Evolutionary conservation across 2,888 invertebrate genomes (phyloP), one percentile per base, ranked within the genome.

Genomic region (Odontocerum albicorne): DNA sequence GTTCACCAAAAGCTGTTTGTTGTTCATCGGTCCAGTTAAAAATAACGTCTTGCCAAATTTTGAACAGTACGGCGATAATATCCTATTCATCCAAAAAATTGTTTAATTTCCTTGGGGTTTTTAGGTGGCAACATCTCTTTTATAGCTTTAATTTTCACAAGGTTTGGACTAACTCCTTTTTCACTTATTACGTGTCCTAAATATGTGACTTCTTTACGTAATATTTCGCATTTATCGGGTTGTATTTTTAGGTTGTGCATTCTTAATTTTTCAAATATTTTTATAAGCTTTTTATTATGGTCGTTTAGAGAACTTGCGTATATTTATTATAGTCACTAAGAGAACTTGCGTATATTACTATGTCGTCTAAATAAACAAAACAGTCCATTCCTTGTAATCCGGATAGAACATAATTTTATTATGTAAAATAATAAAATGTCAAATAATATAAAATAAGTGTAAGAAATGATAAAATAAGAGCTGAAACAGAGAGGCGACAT

Each of bases 341-440:
- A 6, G 59, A 60, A 16, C 43, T 50, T 0, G 63, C 64, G 36
- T 63, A 66, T 1, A 68, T 61, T 2, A 68, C 65, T 1, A 69
- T 64, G 47, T 68, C 70, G 49, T 70, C 69, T 6, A 69, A 22
- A 43, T 68, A 69, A 0, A 68, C 65, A 4, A 68, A 59, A 44
- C 67, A 69, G 59, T 66, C 63, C 3, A 63, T 54, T 0, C 66
- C 66, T 60, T 65, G 65, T 13, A 70, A 36, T 3, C 68, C 69
- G 19, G 63, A 36, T 7, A 72, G 51, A 0, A 72, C 64, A 49
- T 62, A 65, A n/a, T n/a, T n/a, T n/a, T n/a, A n/a, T n/a, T n/a
- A n/a, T n/a, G n/a, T n/a, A n/a, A n/a, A n/a, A n/a, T n/a, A n/a
- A n/a, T n/a, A n/a, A n/a, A n/a, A n/a, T n/a, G n/a, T n/a, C n/a